A percentile compares a stretch with the other conserved stretches of the same genome.
Conservation (phyloP, 2,113 vertebrate species). For the Pteruthius melanotis region DNA sequence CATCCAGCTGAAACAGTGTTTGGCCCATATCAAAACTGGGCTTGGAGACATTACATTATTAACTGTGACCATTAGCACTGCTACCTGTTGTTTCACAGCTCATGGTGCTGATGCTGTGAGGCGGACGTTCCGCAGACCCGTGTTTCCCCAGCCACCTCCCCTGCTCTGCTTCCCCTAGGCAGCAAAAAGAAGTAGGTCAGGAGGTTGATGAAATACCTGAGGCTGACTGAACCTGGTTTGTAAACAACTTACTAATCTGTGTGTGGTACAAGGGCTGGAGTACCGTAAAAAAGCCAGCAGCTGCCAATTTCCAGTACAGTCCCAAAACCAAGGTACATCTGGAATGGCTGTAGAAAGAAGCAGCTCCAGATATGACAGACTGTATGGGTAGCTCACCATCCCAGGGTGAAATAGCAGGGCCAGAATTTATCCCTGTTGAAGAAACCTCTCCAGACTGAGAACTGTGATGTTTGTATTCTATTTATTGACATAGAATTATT, state of each 20-base stretch:
- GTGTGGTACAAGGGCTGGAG: not conserved
- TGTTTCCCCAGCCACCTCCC: not conserved
- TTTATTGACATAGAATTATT: conserved; percentile 47
- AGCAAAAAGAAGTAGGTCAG: not conserved
- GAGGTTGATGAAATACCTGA: not conserved
- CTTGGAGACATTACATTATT: not conserved
- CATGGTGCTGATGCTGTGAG: not conserved
- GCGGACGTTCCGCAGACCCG: fast-evolving
- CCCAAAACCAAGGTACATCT: not conserved
- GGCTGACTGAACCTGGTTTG: not conserved
- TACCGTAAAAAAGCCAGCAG: not conserved
- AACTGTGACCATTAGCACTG: not conserved
- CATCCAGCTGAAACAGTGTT: conserved; percentile 43
- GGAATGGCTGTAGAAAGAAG: not conserved
- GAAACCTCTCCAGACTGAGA: not conserved
- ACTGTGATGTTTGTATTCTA: conserved; percentile 1
- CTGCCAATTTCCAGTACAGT: not conserved
- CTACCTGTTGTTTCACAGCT: not conserved
- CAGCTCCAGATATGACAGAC: not conserved
- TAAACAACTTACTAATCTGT: not conserved
- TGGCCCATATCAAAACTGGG: not conserved
- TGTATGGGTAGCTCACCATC: not conserved
- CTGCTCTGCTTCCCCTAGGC: not conserved
- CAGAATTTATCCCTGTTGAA: not conserved
- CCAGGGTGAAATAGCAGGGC: not conserved